Evolutionary conservation across 2,797 vertebrate species (phyloP), one percentile per base, ranked within the genome.

Genomic region (Notolepis coatsorum): DNA sequence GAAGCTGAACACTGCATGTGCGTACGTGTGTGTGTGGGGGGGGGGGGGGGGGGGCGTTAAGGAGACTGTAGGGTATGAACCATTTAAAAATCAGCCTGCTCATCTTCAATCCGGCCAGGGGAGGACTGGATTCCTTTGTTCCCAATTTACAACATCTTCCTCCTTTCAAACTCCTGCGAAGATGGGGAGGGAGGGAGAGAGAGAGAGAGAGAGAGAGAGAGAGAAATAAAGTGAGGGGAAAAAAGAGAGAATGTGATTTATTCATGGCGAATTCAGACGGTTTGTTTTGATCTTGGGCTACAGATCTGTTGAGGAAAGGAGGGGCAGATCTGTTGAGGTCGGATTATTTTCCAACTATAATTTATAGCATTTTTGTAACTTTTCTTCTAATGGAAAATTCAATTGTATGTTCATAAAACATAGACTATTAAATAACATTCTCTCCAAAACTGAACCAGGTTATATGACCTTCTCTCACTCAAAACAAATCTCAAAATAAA

Each of bases 161-260:
- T 96, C 89, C 98, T 99, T 91, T 99, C 97, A 82, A 99, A 99
- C 83, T 99, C 98, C 98, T 99, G 86, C 51, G 57, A 68, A 72
- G 53, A 78, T 3, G 64, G 69, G 85, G 74, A 68, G 20, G 5
- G 12, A 23, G 20, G 20, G 12, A 7, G 17, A 10, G 18, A 72
- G 31, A 78, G 47, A 80, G 39, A 59, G 46, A 48, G 71, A 79
- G 38, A 56, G 54, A 67, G 80, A 63, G 64, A 71, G 24, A 37
- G 28, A 59, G 17, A 68, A 43, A 64, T 48, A 61, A 25, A 37
- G 38, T 5, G 50, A 1, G 23, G 70, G 66, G 77, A 56, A 71
- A 58, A 84, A 59, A 61, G 59, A 71, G 82, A 62, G 66, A 70
- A 27, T 68, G 65, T 84, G 71, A 80, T 86, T 87, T 87, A 88